Percentiles rank a stretch among this genome's conserved stretches.
These are phyloP conservation scores for Drosophila azteca DNA, from an alignment of 1,140 invertebrate genomes.

Conservation along the genomic window DNA sequence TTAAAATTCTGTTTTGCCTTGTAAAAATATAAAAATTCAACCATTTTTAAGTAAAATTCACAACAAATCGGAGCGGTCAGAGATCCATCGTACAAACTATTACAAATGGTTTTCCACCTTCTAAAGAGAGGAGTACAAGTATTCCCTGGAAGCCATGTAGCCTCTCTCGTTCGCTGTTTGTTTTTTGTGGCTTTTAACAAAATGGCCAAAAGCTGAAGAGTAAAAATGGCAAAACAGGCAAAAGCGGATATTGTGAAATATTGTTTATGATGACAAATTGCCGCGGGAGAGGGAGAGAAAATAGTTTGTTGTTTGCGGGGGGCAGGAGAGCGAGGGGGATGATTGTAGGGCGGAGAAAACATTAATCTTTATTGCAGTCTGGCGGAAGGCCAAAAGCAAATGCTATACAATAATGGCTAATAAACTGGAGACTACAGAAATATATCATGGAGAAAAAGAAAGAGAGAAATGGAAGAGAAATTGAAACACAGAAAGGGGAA, in stretches of 20 bases:
- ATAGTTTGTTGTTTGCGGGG: conserved; percentile 4
- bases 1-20: no score
- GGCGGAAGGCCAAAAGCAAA: conserved; percentile 18
- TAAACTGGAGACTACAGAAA: neutral
- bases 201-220: conserved; percentile 13
- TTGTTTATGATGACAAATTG: conserved; percentile 63
- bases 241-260: conserved; percentile 54
- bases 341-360: conserved; percentile 10
- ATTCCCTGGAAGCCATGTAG: no score
- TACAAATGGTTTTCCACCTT: no score
- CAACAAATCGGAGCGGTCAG: no score
- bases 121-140: no score
- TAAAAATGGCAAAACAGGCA: conserved; percentile 14
- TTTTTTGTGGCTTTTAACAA: conserved; percentile 8
- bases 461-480: neutral
- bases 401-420: neutral
- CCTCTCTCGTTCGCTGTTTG: neutral
- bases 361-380: conserved; percentile 50
- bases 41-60: no score
- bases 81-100: no score
- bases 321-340: no score
- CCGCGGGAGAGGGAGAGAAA: neutral
- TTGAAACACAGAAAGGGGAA: no score
- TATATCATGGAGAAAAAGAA: neutral
- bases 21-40: no score